Base-by-base conservation (phyloP, 2,113 vertebrate genomes). In the Notarius lentiginosus region DNA sequence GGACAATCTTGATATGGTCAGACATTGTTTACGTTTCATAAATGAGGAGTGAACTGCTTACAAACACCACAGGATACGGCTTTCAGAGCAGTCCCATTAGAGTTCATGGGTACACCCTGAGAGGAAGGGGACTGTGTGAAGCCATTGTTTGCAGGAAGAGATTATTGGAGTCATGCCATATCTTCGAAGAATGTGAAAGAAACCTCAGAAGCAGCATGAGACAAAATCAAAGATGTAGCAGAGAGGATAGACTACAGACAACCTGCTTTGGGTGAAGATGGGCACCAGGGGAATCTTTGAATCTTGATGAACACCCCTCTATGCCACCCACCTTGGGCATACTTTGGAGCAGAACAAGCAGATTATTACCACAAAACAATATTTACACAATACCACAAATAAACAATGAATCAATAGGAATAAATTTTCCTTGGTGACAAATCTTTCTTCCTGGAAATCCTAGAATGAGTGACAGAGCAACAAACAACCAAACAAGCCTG, bases 361-460 rank as follows among this genome's bases (percentile, higher is more conserved):
- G 79, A 79, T 84, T 82, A 75, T 79, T 86, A 66, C 70, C 73
- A 80, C 70, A 76, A 88, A 85, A 60, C 87, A 88, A 63, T 88
- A 89, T 85, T 89, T 92, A 89, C 61, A 55, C 72, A 17, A 90
- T 49, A 66, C 49, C 86, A 56, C 11, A 56, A 56, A 12, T 41
- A 41, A 41, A 41, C 41, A 41, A 41, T 41, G 41, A 41, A 41
- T 41, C 41, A 41, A 41, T 41, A 41, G 41, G 41, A 84, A 91
- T 91, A 91, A 91, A 93, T 92, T 87, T 84, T 79, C 53, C 60
- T 56, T 83, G 75, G 73, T 60, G 77, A 89, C 90, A 88, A 85
- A 18, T 68, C 86, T 34, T 77, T 83, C 84, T 91, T 88, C 47
- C 53, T 88, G 27, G 84, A 89, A 87, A 56, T 30, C 53, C 17